These are phyloP conservation scores for Sebastes minor DNA, from an alignment of 2,797 vertebrate genomes.

Conservation along the genomic window DNA sequence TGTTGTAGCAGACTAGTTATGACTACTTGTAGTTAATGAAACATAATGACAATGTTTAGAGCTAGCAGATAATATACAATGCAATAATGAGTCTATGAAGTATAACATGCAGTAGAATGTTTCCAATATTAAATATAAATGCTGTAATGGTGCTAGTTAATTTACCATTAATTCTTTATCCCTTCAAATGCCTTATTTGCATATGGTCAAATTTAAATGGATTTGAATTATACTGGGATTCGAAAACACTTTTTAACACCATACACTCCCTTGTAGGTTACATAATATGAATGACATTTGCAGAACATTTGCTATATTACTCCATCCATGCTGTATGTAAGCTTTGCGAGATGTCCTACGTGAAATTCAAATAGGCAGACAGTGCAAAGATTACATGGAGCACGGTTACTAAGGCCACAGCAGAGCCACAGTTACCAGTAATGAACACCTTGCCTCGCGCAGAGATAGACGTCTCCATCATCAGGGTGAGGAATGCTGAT, in stretches of 20 bases:
- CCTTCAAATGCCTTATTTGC: not conserved
- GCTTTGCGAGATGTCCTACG: constrained; percentile 1
- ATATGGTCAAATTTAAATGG: not conserved
- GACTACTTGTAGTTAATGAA: not conserved
- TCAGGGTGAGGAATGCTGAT: not conserved
- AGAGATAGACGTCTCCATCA: constrained; percentile 2
- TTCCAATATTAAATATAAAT: not conserved
- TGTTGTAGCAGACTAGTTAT: not conserved
- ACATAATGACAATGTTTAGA: not conserved
- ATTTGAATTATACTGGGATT: not conserved
- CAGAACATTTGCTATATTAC: not conserved
- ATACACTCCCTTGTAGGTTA: not conserved
- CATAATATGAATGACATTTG: not conserved
- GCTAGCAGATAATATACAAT: not conserved
- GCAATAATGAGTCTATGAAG: not conserved
- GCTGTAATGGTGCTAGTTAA: not conserved
- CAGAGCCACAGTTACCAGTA: constrained; percentile 33
- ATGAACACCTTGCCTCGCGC: constrained; percentile 27
- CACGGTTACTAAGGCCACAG: constrained; percentile 15
- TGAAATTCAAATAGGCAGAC: constrained; percentile 39
- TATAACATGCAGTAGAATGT: not conserved
- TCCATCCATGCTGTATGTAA: not conserved
- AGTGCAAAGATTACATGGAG: not conserved
- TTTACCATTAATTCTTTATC: not conserved
- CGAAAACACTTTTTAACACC: not conserved